Evolutionary conservation across 2,113 vertebrate genomes (phyloP), one percentile per base, ranked within the genome.

Genomic region (Festucalex cinctus): DNA sequence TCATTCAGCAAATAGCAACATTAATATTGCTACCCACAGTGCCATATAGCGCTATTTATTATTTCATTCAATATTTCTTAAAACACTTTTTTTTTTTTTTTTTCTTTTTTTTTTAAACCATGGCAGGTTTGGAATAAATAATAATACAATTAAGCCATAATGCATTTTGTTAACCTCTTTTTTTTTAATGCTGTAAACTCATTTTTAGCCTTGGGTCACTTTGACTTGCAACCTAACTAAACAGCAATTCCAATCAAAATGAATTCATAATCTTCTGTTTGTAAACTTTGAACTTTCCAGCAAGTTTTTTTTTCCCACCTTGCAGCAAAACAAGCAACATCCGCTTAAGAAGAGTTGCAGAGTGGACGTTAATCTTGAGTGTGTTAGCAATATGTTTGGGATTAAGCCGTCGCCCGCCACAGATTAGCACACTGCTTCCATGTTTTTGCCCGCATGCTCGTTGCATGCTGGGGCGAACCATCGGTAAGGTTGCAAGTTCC

Each of bases 311-410:
- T 32, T 32, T 32, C 4, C 28, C 28, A 2, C 44, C 66, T 57
- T 68, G 58, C 59, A 26, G 24, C 65, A 35, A 70, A 77, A 69
- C 72, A 67, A 66, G 67, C 1, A 20, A 46, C 44, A 46, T 46
- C 75, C n/a, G 56, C 69, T 78, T 74, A 69, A 46, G 48, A 69
- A 46, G 48, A 63, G 16, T 20, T 0, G 53, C 49, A 8, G 51
- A 41, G 63, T 51, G 32, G 19, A 59, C 61, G 60, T 53, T 81
- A 78, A 72, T 81, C 74, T 73, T 69, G 35, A 65, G 24, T 68
- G 67, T 56, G 54, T 63, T 73, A 13, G 53, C 69, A 72, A 63
- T 68, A 65, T 78, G 68, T 83, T 81, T 65, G 39, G 66, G 56
- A 66, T 79, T 66, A 71, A 41, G 28, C 73, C 69, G 39, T 41